phyloP scores from a whole-genome alignment of 2,113 vertebrate species.

The Passer montanus region DNA sequence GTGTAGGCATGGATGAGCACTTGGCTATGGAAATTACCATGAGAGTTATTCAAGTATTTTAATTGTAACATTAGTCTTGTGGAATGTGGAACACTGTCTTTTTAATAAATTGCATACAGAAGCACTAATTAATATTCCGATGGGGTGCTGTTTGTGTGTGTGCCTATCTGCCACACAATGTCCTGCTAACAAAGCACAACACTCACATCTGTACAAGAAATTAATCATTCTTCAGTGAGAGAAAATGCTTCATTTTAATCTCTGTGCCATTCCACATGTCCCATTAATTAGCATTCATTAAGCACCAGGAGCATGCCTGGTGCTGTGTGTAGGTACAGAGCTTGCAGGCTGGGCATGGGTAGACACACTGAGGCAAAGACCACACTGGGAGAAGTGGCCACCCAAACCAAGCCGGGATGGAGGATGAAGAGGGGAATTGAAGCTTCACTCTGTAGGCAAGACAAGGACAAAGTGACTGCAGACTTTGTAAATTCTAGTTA shows the following conservation, averaged over 20 bases:
- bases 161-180: neutral
- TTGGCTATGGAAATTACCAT: slow-evolving; percentile 8
- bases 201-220: slow-evolving; percentile 29
- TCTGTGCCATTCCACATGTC: neutral
- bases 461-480: neutral
- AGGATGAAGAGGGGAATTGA: neutral
- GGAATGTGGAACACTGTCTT: slow-evolving; percentile 35
- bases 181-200: slow-evolving; percentile 23
- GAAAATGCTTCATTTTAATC: slow-evolving; percentile 4
- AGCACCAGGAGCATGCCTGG: neutral
- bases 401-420: neutral
- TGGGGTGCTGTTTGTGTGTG: neutral
- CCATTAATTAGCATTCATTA: neutral
- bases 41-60: slow-evolving; percentile 8
- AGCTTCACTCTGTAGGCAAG: neutral
- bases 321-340: neutral
- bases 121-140: slow-evolving; percentile 3
- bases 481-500: neutral
- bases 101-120: slow-evolving; percentile 21
- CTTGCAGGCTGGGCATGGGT: neutral
- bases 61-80: neutral
- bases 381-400: fast-evolving
- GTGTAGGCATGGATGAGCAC: neutral
- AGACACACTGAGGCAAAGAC: neutral
- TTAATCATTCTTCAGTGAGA: slow-evolving; percentile 29